Conservation (phyloP, 2,888 invertebrate genomes). For the Erannis defoliaria region DNA sequence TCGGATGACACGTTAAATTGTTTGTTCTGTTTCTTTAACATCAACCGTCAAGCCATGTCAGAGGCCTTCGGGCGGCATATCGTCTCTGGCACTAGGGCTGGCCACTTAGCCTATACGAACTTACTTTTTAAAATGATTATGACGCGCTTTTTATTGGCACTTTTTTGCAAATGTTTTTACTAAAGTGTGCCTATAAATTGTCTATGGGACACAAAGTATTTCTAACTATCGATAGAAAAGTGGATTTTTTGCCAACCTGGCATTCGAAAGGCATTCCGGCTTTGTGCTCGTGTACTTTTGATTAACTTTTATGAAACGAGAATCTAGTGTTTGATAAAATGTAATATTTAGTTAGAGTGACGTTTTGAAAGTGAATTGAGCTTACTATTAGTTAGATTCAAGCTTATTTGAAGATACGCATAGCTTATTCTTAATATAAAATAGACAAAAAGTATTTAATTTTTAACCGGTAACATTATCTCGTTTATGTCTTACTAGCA, state of each 20-base stretch:
- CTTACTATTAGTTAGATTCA: not conserved
- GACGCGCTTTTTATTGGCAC: not conserved
- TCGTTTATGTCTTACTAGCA: too few relatives aligned
- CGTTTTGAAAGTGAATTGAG: not conserved
- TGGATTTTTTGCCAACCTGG: slow-evolving; percentile 47
- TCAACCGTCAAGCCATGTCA: too few relatives aligned
- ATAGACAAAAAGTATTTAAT: too few relatives aligned
- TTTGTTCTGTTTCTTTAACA: too few relatives aligned
- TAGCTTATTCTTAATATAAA: too few relatives aligned
- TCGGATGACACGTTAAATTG: too few relatives aligned
- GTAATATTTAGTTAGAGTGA: not conserved
- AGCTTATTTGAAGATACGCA: slow-evolving; percentile 2
- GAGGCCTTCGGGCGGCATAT: too few relatives aligned
- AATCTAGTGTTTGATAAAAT: slow-evolving; percentile 12
- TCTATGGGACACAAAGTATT: not conserved
- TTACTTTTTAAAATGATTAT: too few relatives aligned
- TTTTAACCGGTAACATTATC: too few relatives aligned
- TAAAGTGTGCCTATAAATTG: not conserved
- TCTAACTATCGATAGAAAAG: slow-evolving; percentile 44
- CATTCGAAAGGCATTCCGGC: slow-evolving; percentile 58
- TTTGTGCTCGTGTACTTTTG: slow-evolving; percentile 54
- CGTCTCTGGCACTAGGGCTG: too few relatives aligned
- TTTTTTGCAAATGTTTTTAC: not conserved
- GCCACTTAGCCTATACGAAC: too few relatives aligned
- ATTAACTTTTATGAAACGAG: slow-evolving; percentile 54